These are phyloP conservation scores for Arion vulgaris DNA, from an alignment of 1,140 invertebrate species.

Conservation along the genomic window DNA sequence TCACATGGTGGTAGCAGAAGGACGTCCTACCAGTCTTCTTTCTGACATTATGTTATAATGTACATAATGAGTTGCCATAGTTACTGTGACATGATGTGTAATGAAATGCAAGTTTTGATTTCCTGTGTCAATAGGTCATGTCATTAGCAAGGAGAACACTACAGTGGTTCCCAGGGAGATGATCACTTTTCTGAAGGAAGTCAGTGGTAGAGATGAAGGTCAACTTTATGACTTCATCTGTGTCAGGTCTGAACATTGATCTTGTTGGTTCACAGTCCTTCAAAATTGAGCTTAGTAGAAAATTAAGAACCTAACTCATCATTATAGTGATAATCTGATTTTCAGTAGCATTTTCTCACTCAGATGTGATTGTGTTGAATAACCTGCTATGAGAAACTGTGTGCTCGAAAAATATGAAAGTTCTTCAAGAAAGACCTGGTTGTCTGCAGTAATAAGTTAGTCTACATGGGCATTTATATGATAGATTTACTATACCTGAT, in stretches of 20 bases:
- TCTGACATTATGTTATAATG: too few species aligned
- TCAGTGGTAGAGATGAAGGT: background rate
- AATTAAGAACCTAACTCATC: background rate
- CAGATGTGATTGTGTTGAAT: too few species aligned
- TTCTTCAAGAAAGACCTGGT: too few species aligned
- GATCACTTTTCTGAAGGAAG: background rate
- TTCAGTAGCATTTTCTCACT: too few species aligned
- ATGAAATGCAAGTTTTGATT: background rate
- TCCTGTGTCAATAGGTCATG: background rate
- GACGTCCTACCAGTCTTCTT: too few species aligned
- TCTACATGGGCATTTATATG: too few species aligned
- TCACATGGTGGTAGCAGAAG: too few species aligned
- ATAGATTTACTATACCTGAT: too few species aligned
- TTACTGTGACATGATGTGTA: background rate
- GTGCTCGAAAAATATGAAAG: too few species aligned
- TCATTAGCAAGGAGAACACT: background rate
- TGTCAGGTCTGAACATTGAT: background rate
- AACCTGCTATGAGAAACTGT: too few species aligned
- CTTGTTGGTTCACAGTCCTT: background rate
- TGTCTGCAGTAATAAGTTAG: too few species aligned
- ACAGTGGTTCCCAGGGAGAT: background rate
- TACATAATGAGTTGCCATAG: background rate
- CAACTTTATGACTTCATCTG: background rate
- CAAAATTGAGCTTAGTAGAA: background rate
- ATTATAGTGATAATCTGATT: too few species aligned